Percentiles rank a stretch among this genome's conserved stretches.
phyloP scores from a whole-genome alignment of 2,888 invertebrate genomes.

The Leptopilina syphax region DNA sequence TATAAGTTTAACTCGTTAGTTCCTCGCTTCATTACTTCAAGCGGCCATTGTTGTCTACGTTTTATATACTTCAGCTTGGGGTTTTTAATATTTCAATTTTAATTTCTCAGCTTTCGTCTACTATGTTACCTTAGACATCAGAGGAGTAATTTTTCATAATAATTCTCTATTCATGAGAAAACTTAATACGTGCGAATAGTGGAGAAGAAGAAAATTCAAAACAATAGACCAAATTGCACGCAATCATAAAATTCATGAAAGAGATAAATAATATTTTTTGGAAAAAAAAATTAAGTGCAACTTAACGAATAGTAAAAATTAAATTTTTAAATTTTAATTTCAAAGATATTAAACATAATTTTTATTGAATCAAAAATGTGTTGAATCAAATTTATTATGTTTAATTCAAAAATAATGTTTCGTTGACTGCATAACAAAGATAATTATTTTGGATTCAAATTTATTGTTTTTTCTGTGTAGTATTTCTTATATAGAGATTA shows the following conservation, averaged over 20 bases:
- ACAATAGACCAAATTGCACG: background rate
- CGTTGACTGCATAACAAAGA: no score
- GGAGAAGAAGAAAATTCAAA: conserved; percentile 4
- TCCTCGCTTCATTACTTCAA: conserved; percentile 36
- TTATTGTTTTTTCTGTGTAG: no score
- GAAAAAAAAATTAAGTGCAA: background rate
- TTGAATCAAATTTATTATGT: no score
- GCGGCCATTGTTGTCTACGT: conserved; percentile 38
- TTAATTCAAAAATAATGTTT: no score
- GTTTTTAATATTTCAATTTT: conserved; percentile 12
- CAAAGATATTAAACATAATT: no score
- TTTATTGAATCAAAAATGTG: no score
- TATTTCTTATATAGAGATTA: no score
- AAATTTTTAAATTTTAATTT: no score
- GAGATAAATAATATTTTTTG: background rate
- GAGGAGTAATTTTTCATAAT: conserved; percentile 6
- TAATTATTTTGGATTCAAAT: no score
- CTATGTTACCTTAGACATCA: conserved; percentile 3
- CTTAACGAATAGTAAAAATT: no score
- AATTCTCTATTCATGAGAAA: conserved; percentile 13
- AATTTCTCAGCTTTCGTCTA: conserved; percentile 13
- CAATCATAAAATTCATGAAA: background rate
- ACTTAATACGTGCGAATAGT: conserved; percentile 2
- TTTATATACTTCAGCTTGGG: conserved; percentile 16
- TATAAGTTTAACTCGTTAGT: conserved; percentile 30